phyloP scores from a whole-genome alignment of 2,888 invertebrate species.

The Syritta pipiens region DNA sequence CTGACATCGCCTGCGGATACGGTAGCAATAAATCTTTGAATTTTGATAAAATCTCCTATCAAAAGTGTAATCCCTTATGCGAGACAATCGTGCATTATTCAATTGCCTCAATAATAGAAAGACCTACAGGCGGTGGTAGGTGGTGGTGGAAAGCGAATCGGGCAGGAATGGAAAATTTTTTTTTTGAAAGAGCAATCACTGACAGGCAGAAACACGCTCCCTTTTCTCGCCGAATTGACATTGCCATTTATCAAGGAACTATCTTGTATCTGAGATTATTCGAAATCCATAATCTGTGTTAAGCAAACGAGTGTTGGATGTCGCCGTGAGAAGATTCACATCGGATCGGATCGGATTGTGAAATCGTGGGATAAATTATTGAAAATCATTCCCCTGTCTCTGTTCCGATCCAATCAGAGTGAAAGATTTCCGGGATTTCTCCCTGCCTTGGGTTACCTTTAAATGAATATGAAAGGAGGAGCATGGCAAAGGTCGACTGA shows the following conservation, averaged over 20 bases:
- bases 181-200: slow-evolving; percentile 21
- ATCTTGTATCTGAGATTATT: slow-evolving; percentile 38
- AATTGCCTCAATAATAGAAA: slow-evolving; percentile 25
- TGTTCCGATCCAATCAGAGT: no score
- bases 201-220: no score
- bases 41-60: slow-evolving; percentile 41
- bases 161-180: no score
- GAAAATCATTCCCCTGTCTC: slow-evolving; percentile 10
- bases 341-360: slow-evolving; percentile 15
- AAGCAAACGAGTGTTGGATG: slow-evolving; percentile 24
- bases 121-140: neutral
- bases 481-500: no score
- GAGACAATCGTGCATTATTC: slow-evolving; percentile 46
- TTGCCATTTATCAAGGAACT: slow-evolving; percentile 62
- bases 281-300: slow-evolving; percentile 41
- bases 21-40: slow-evolving; percentile 42
- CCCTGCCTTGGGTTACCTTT: neutral
- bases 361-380: slow-evolving; percentile 42
- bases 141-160: neutral
- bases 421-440: neutral
- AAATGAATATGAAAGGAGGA: neutral
- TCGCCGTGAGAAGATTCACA: slow-evolving; percentile 7
- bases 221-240: slow-evolving; percentile 34
- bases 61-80: slow-evolving; percentile 30
- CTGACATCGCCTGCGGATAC: slow-evolving; percentile 23